Conservation (phyloP, 1,140 invertebrate genomes). For the Panagrolaimus sp. region DNA sequence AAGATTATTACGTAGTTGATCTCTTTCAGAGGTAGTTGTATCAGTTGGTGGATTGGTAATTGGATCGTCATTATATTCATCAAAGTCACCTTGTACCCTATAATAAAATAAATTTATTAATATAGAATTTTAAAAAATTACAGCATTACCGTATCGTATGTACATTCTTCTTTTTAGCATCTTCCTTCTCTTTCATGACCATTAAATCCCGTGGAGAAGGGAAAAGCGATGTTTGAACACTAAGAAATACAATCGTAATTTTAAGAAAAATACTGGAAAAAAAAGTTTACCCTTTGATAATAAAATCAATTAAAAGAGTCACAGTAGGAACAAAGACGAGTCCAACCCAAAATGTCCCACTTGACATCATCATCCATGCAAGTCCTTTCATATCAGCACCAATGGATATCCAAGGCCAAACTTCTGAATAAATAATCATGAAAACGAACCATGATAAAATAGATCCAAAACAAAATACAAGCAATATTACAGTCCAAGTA, state of each 20-base stretch:
- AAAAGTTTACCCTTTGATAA: slow-evolving; percentile 75
- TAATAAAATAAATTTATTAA: no score
- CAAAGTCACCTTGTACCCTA: no score
- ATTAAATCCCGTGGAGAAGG: slow-evolving; percentile 51
- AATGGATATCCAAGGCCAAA: slow-evolving; percentile 70
- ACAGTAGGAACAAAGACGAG: slow-evolving; percentile 80
- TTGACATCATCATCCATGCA: slow-evolving; percentile 77
- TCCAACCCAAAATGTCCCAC: slow-evolving; percentile 87
- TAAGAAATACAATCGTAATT: slow-evolving; percentile 27
- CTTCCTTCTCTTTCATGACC: slow-evolving; percentile 40
- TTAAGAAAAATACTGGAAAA: neutral
- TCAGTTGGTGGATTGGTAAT: no score
- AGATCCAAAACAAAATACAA: slow-evolving; percentile 91
- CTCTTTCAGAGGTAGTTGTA: no score
- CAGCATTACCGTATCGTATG: no score
- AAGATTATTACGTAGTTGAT: no score
- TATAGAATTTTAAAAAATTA: no score
- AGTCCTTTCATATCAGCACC: slow-evolving; percentile 90
- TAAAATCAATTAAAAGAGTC: slow-evolving; percentile 79
- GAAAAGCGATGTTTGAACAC: slow-evolving; percentile 49
- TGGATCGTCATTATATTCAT: no score
- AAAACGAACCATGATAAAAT: slow-evolving; percentile 89
- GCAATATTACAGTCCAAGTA: slow-evolving; percentile 81
- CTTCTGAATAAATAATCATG: slow-evolving; percentile 66
- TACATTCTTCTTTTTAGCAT: no score